These are phyloP conservation scores for Amphiprion clarkii DNA, from an alignment of 2,797 vertebrate genomes.

Conservation along the genomic window DNA sequence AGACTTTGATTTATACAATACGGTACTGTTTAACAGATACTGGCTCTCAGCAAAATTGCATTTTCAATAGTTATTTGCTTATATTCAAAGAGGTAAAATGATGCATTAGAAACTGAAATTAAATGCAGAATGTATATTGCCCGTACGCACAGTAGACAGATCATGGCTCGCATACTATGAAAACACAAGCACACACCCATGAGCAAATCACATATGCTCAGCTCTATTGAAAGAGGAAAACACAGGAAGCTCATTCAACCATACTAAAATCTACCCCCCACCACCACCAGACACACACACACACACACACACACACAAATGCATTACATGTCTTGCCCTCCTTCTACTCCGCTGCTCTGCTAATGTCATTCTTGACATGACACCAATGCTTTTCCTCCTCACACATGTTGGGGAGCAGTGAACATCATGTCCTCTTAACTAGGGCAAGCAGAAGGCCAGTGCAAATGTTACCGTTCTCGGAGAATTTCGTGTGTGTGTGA, in stretches of 20 bases:
- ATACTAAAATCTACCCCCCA: slow-evolving; percentile 11
- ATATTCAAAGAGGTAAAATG: neutral
- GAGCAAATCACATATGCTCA: slow-evolving; percentile 62
- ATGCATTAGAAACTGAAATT: neutral
- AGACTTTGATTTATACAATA: no score
- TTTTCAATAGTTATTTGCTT: neutral
- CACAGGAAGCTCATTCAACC: slow-evolving; percentile 61
- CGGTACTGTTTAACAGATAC: neutral
- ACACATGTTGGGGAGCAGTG: slow-evolving; percentile 61
- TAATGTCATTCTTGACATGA: slow-evolving; percentile 78
- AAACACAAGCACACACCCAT: slow-evolving; percentile 20
- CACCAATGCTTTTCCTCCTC: slow-evolving; percentile 62
- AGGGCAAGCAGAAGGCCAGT: slow-evolving; percentile 62
- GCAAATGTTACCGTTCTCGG: slow-evolving; percentile 45
- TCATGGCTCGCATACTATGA: neutral
- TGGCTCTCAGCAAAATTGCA: neutral
- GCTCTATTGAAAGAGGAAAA: slow-evolving; percentile 48
- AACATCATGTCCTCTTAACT: slow-evolving; percentile 67
- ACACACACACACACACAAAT: slow-evolving; percentile 22
- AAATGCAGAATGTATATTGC: neutral
- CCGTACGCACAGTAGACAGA: neutral
- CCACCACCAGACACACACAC: neutral
- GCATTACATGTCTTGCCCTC: slow-evolving; percentile 60
- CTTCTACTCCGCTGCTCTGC: slow-evolving; percentile 74
- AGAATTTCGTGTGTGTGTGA: slow-evolving; percentile 23